Base-by-base conservation (phyloP, 2,113 vertebrate genomes). In the Enhydra lutris region DNA sequence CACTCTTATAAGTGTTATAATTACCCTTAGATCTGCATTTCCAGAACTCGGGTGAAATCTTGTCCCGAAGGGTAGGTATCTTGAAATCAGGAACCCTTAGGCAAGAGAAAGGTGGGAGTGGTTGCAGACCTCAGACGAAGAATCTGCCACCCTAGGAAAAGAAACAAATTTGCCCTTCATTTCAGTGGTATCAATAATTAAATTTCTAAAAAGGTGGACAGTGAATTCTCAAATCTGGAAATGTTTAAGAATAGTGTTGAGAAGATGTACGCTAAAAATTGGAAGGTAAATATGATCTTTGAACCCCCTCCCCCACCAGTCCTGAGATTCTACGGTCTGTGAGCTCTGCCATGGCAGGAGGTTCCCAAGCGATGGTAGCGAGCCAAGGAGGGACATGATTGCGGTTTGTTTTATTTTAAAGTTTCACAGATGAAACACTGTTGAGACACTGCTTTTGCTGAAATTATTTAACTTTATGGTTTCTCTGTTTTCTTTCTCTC, bases 101-200 rank as follows among this genome's bases (percentile, higher is more conserved):
- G 1, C 7, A 20, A 89, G 12, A 24, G 4, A 74, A 61, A 93
- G 9, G 6, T 34, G 61, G 24, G 1, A 69, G 39, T 57, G n/a
- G 11, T 34, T 10, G 0, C 4, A 2, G 13, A 55, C 6, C 7
- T 31, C 50, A 2, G 55, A 20, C 2, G 13, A 52, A 45, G 18
- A 69, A 21, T n/a, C 34, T 18, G 34, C 4, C 45, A 14, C 3
- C 34, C 14, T 20, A 17, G 2, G 26, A 83, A 24, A 57, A 24
- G 26, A 61, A 18, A 71, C 52, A 21, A 29, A 39, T 7, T 63
- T 31, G 36, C 39, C 21, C 36, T 26, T 74, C 18, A 45, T 55
- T 94, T 92, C 36, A 92, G 12, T 59, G 13, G 26, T 23, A 17
- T 42, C 13, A 17, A 36, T 34, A 81, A 84, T 55, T 57, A 73